Evolutionary conservation across 2,113 vertebrate species (phyloP), one percentile per base, ranked within the genome.

Genomic region (Ceuthmochares aereus): DNA sequence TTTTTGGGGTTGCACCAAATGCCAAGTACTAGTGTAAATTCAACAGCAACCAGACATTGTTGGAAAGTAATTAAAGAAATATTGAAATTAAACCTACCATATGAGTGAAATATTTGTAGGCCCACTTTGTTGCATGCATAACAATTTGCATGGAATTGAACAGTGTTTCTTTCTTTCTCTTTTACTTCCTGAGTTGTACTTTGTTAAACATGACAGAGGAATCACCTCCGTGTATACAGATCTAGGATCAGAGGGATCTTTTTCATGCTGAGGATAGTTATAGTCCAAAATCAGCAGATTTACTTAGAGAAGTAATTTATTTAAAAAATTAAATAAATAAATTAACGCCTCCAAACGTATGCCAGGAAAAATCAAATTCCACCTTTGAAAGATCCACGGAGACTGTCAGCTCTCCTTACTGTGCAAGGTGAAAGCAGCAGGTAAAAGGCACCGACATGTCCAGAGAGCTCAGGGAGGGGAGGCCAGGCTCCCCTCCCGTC

Each of bases 41-140:
- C 97, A 98, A 97, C 97, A 97, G 93, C 97, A 97, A 98, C 96
- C 96, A 98, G 98, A 97, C 97, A 98, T 96, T 97, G 96, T 96
- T 97, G 96, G 98, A 97, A 98, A 98, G 94, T 97, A 97, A 98
- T 98, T 98, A 96, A 97, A 97, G 95, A 98, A 98, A 98, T 98
- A 98, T 98, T 98, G 98, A 98, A 97, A 97, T 96, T 93, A 97
- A 98, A 97, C 80, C 91, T 87, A 95, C 83, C 86, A 96, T 97
- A 96, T 97, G 97, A 98, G 96, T 95, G 96, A 97, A 97, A 96
- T 95, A 89, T 97, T 92, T 97, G 85, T 91, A 96, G 96, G 95
- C 97, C 95, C 79, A 67, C 91, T 96, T 93, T 93, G 68, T 95
- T 96, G 70, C 94, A 72, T 90, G 91, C 95, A 93, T 97, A 96